Conservation (phyloP, 2,888 invertebrate genomes). For the Drosophila koepferae region DNA sequence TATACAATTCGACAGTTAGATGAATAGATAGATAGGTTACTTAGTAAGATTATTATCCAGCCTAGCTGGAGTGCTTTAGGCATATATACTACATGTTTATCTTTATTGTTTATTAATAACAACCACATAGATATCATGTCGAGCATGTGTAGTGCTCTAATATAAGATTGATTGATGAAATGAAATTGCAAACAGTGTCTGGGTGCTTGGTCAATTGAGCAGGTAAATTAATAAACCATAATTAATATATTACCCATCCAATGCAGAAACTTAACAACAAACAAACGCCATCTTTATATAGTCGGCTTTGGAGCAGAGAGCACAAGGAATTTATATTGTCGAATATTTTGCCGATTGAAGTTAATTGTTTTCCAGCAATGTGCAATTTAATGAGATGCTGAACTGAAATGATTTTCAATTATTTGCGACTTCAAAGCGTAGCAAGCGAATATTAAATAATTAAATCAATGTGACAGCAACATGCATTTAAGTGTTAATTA, state of each 20-base stretch:
- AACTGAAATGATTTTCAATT: neutral
- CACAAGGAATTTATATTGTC: neutral
- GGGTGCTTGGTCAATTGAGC: neutral
- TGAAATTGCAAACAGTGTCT: neutral
- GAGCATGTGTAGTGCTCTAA: slow-evolving; percentile 27
- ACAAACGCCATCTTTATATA: neutral
- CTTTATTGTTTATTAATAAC: slow-evolving; percentile 56
- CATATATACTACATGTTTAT: slow-evolving; percentile 22
- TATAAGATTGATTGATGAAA: slow-evolving; percentile 40
- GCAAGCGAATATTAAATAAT: neutral
- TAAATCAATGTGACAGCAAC: neutral
- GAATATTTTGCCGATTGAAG: slow-evolving; percentile 2
- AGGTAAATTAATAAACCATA: slow-evolving; percentile 36
- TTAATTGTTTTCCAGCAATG: slow-evolving; percentile 1
- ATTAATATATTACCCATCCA: slow-evolving; percentile 9
- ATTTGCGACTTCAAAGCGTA: neutral
- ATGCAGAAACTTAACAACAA: neutral
- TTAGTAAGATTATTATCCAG: neutral
- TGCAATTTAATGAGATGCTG: neutral
- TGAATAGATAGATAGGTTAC: neutral
- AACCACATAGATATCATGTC: slow-evolving; percentile 18
- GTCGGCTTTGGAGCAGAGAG: neutral
- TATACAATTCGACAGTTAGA: neutral
- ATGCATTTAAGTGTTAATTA: neutral
- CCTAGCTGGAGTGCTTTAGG: neutral